These are phyloP conservation scores for Amorpha juglandis DNA, from an alignment of 2,888 invertebrate species.

Conservation along the genomic window DNA sequence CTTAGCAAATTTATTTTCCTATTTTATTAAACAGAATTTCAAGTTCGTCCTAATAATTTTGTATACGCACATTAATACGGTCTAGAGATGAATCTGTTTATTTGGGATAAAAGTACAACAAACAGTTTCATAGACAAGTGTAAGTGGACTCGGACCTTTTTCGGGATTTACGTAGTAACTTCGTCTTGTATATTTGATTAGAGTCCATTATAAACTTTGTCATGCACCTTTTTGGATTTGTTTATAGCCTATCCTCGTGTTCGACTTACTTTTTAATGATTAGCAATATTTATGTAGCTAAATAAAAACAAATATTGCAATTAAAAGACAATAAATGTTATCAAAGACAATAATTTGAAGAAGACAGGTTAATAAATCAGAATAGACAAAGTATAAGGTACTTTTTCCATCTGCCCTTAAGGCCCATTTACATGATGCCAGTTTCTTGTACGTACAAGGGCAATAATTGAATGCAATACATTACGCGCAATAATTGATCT, in stretches of 20 bases:
- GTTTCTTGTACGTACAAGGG: no score
- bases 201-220: constrained; percentile 47
- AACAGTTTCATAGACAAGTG: constrained; percentile 33
- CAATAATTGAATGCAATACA: no score
- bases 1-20: background rate
- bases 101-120: constrained; percentile 39
- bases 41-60: background rate
- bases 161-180: constrained; percentile 48
- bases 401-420: no score
- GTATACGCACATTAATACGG: constrained; percentile 18
- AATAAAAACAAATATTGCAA: background rate
- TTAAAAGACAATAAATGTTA: no score
- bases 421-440: no score
- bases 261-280: background rate
- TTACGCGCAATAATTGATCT: no score
- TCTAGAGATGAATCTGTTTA: constrained; percentile 34
- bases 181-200: constrained; percentile 44
- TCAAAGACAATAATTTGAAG: no score
- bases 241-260: constrained; percentile 2
- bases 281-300: background rate
- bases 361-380: no score
- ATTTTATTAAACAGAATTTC: no score
- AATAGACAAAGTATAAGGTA: no score
- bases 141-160: constrained; percentile 47
- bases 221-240: constrained; percentile 29